Evolutionary conservation across 2,797 vertebrate genomes (phyloP), one percentile per base, ranked within the genome.

Genomic region (Threskiornis aethiopicus): DNA sequence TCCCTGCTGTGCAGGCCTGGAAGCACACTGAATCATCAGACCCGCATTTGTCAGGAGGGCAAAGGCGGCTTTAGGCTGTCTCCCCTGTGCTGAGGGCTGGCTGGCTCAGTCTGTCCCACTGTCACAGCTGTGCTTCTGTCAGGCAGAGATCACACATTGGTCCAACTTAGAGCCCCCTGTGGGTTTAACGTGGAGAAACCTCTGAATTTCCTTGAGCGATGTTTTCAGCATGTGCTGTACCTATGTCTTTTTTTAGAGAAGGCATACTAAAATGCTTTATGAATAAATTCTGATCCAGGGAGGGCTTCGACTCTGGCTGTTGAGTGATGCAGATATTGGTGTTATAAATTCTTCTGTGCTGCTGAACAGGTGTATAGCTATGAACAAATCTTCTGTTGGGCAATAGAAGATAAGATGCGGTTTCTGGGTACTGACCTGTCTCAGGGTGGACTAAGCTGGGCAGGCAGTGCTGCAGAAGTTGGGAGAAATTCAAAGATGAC

Each of bases 71-170:
- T 85, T 83, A 78, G 55, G 13, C 44, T 66, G 16, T 81, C 12
- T 76, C 7, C 15, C 10, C 3, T 0, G 0, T 7, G 0, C 10
- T 12, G 24, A 14, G 9, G 9, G 9, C 65, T 85, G 71, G 6
- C 61, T 79, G 44, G 29, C 15, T 72, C 70, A 65, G 31, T 62
- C 39, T 92, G 69, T 90, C n/a, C 37, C 26, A 5, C 47, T n/a
- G 39, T 51, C 46, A 39, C 62, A 91, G 70, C 49, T 76, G 24
- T 44, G 33, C n/a, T 65, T 3, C 76, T 88, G 42, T 78, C 44
- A 75, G 65, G 19, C 49, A 75, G 22, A 64, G 37, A 55, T 64
- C 20, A 49, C 5, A 3, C 39, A 31, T 19, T 62, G 24, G 9
- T 72, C 52, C 58, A 55, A 10, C 15, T 83, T 16, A 9, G 21